phyloP scores from a whole-genome alignment of 2,113 vertebrate species.

The Grus americana region DNA sequence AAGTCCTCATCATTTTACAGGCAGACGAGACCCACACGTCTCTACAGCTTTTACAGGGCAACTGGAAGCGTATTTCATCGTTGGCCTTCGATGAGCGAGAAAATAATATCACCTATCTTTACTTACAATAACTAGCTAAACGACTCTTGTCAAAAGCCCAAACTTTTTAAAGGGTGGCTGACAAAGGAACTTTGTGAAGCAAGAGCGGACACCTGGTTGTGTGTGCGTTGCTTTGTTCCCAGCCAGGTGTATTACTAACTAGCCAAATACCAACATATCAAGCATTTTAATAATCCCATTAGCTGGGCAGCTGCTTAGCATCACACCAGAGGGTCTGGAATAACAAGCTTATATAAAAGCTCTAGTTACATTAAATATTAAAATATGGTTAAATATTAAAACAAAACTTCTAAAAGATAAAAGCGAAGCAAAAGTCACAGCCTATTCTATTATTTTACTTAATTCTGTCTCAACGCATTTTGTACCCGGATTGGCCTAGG shows the following conservation, averaged over 20 bases:
- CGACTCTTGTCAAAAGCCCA: neutral
- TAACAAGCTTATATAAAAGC: neutral
- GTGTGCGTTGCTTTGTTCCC: neutral
- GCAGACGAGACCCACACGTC: accelerated
- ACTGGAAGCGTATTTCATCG: accelerated
- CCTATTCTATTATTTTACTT: neutral
- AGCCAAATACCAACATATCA: neutral
- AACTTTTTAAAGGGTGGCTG: accelerated
- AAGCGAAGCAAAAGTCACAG: neutral
- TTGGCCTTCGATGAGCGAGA: accelerated
- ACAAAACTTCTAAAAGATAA: neutral
- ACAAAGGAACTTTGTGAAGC: neutral
- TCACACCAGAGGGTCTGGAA: neutral
- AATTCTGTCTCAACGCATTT: neutral
- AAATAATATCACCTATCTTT: accelerated
- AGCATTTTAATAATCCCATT: neutral
- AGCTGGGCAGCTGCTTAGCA: neutral
- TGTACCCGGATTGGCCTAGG: neutral
- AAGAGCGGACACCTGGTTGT: neutral
- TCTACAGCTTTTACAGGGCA: neutral
- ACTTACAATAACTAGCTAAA: accelerated
- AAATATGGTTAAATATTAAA: slow-evolving; percentile 67
- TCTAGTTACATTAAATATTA: slow-evolving; percentile 27
- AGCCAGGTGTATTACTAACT: neutral
- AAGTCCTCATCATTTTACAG: neutral